phyloP scores from a whole-genome alignment of 2,888 invertebrate genomes.

The Athripsodes cinereus region DNA sequence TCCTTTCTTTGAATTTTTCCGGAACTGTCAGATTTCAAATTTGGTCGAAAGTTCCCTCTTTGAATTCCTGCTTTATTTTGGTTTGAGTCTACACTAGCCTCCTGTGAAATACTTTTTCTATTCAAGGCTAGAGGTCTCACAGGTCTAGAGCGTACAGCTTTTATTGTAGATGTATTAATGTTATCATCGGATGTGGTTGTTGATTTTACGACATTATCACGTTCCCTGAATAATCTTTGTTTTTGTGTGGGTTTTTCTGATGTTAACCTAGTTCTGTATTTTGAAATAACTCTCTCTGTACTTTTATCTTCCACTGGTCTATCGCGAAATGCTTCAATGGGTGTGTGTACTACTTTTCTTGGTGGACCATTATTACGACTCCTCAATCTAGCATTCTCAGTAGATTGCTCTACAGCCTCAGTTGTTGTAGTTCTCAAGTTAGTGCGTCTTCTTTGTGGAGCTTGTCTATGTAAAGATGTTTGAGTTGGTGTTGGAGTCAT shows the following conservation, averaged over 20 bases:
- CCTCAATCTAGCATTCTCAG: conserved; percentile 32
- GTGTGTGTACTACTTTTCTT: conserved; percentile 7
- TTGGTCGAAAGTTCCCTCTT: conserved; percentile 19
- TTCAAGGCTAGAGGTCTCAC: conserved; percentile 6
- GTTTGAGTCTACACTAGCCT: conserved; percentile 11
- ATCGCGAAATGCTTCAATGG: conserved; percentile 21
- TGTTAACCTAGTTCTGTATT: neutral
- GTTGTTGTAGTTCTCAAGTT: conserved; percentile 25
- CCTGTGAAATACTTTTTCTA: conserved; percentile 5
- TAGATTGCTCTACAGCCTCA: conserved; percentile 33
- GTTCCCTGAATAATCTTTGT: neutral
- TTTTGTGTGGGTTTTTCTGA: neutral
- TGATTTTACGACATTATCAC: neutral
- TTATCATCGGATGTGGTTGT: neutral
- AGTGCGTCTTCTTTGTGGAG: conserved; percentile 30
- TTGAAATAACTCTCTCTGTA: neutral
- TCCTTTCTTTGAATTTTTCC: conserved; percentile 31
- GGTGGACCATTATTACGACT: conserved; percentile 42
- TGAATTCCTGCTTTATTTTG: conserved; percentile 6
- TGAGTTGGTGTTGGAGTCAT: neutral
- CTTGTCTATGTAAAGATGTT: conserved; percentile 4
- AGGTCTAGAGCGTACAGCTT: neutral
- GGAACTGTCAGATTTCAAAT: conserved; percentile 7
- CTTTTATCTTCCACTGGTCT: conserved; percentile 12
- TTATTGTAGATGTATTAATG: neutral